phyloP scores from a whole-genome alignment of 1,140 invertebrate species.

The Wasmannia auropunctata region DNA sequence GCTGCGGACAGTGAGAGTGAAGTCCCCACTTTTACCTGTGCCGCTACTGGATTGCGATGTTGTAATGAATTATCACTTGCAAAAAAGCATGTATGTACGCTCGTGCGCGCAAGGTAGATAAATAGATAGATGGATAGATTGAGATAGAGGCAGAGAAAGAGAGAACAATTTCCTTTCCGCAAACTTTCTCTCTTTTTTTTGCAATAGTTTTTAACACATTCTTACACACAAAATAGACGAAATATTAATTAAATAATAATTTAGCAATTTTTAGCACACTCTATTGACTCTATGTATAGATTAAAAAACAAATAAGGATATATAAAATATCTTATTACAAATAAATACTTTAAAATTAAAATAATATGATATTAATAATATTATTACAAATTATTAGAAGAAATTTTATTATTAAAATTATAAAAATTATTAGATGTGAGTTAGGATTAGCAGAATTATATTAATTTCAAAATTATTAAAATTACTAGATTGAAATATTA shows the following conservation, averaged over 20 bases:
- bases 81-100: not conserved
- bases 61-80: constrained; percentile 46
- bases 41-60: constrained; percentile 38
- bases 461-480: not conserved
- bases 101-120: not conserved
- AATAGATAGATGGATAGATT: not conserved
- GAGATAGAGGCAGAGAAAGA: not conserved
- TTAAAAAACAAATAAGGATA: not conserved
- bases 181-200: not conserved
- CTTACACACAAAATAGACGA: not conserved
- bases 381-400: not conserved
- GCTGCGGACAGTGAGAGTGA: constrained; percentile 73
- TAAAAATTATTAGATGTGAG: not conserved
- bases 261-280: not conserved
- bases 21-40: constrained; percentile 79
- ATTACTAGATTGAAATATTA: not conserved
- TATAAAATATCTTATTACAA: not conserved
- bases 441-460: too few species aligned
- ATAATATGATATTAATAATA: not conserved
- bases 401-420: not conserved
- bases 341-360: not conserved
- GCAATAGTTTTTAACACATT: not conserved
- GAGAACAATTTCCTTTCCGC: not conserved
- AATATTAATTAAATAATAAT: not conserved
- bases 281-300: not conserved